phyloP scores from a whole-genome alignment of 2,113 vertebrate genomes.

The Dipodomys ordii region DNA sequence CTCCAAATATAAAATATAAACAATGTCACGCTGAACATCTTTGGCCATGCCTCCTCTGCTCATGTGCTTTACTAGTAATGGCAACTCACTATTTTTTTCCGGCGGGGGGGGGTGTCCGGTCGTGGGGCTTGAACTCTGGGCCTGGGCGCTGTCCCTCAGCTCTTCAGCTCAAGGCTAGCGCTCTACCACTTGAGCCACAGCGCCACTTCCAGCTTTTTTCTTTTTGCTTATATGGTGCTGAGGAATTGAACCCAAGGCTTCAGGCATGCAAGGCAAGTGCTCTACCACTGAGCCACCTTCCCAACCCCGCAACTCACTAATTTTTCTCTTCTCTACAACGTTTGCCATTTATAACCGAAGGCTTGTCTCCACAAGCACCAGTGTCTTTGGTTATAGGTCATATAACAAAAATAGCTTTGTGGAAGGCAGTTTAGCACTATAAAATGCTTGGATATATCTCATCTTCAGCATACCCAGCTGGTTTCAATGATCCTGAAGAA shows the following conservation, averaged over 20 bases:
- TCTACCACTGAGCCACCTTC: too few relatives aligned
- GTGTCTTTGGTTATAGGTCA: background rate
- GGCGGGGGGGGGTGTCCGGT: too few relatives aligned
- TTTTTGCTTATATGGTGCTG: too few relatives aligned
- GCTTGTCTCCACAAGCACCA: background rate
- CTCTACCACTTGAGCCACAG: too few relatives aligned
- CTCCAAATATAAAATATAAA: background rate
- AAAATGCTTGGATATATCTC: background rate
- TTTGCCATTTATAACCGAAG: background rate
- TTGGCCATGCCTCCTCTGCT: background rate
- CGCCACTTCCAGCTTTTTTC: too few relatives aligned
- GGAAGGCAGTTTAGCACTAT: background rate
- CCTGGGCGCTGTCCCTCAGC: too few relatives aligned
- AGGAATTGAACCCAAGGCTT: too few relatives aligned
- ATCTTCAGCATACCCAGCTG: background rate
- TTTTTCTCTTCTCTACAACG: background rate
- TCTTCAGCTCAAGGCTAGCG: too few relatives aligned
- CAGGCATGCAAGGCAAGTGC: too few relatives aligned
- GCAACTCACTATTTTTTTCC: background rate
- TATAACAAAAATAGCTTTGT: background rate
- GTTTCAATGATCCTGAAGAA: conserved; percentile 23
- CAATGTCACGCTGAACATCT: background rate
- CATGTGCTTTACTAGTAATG: background rate
- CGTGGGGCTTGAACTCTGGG: too few relatives aligned
- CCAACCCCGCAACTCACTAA: background rate